These are phyloP conservation scores for Harpegnathos saltator DNA, from an alignment of 1,140 invertebrate species.

Conservation along the genomic window DNA sequence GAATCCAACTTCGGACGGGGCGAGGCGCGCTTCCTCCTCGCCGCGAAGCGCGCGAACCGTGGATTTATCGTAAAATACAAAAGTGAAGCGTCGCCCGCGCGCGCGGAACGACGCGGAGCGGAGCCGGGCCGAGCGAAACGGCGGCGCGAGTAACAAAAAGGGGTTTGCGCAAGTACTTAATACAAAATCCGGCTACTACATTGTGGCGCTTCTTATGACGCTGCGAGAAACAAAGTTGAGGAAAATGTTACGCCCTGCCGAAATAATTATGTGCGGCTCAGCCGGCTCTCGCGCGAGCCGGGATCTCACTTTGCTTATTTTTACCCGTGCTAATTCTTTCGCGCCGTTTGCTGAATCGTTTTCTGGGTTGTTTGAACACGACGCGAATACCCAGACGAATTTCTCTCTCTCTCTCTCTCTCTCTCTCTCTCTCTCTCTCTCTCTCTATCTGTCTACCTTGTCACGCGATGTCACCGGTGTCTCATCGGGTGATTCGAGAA, in stretches of 20 bases:
- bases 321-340: no score
- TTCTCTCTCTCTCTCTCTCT: neutral
- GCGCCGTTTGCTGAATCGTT: no score
- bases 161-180: neutral
- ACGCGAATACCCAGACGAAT: no score
- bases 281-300: neutral
- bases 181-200: neutral
- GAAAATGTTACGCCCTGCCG: neutral
- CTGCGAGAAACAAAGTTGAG: neutral
- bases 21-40: slow-evolving; percentile 48
- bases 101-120: no score
- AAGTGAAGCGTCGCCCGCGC: slow-evolving; percentile 41
- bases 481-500: neutral
- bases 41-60: neutral
- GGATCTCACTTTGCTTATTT: neutral
- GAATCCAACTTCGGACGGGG: slow-evolving; percentile 57
- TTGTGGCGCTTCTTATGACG: neutral
- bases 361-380: no score
- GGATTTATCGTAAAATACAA: slow-evolving; percentile 57
- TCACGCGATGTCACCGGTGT: neutral
- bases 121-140: no score
- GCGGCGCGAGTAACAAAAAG: neutral
- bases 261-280: neutral
- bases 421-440: no score
- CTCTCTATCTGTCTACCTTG: no score